A percentile compares a stretch with the other conserved stretches of the same genome.
Conservation (phyloP, 2,888 invertebrate genomes). For the Poecilobothrus nobilitatus region DNA sequence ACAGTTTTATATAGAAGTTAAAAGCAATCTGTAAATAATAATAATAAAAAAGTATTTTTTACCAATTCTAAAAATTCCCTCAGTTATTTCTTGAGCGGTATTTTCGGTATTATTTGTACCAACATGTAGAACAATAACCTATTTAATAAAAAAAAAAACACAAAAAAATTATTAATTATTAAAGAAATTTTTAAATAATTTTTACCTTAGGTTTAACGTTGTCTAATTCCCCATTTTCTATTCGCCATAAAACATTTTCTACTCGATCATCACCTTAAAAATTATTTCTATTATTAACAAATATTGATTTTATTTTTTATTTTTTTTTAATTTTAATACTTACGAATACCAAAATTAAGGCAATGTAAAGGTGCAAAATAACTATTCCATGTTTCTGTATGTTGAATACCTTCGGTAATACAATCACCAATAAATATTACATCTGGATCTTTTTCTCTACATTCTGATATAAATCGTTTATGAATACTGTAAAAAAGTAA, state of each 20-base stretch:
- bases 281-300: not conserved
- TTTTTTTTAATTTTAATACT: not conserved
- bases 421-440: constrained; percentile 88
- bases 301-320: not conserved
- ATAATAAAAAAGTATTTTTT: no score
- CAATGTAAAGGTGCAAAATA: constrained; percentile 87
- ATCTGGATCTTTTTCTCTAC: constrained; percentile 84
- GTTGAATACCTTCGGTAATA: constrained; percentile 70
- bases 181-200: not conserved
- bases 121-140: constrained; percentile 78
- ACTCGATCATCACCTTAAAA: constrained; percentile 59
- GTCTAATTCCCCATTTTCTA: constrained; percentile 82
- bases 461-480: constrained; percentile 73
- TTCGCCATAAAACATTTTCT: constrained; percentile 83
- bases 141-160: constrained; percentile 20
- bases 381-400: constrained; percentile 80
- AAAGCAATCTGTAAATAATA: no score
- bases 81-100: constrained; percentile 69
- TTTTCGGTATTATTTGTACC: constrained; percentile 82
- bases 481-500: constrained; percentile 45
- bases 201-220: constrained; percentile 76
- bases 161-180: no score
- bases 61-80: constrained; percentile 72
- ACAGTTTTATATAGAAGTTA: no score
- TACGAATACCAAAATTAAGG: constrained; percentile 73